phyloP scores from a whole-genome alignment of 2,888 invertebrate genomes.

The Sussaba pulchella region DNA sequence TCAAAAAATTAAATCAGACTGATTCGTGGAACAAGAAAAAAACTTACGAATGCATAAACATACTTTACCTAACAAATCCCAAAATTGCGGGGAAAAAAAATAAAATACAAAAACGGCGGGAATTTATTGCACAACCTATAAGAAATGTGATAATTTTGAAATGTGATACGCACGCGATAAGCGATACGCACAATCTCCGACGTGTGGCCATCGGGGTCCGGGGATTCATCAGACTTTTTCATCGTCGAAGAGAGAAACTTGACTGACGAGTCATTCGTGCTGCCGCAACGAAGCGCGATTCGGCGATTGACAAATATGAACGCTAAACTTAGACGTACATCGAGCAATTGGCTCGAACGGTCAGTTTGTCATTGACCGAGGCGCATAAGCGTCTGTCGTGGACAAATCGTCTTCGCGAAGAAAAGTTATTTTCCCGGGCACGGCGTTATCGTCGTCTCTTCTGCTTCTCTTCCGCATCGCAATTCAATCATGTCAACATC shows the following conservation, averaged over 20 bases:
- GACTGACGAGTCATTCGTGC: slow-evolving; percentile 1
- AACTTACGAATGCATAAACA: too few relatives aligned
- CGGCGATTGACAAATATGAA: background rate
- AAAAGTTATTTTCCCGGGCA: slow-evolving; percentile 16
- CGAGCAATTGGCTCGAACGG: slow-evolving; percentile 28
- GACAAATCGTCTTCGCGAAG: slow-evolving; percentile 15
- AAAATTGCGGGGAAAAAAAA: too few relatives aligned
- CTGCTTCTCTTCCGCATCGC: slow-evolving; percentile 5
- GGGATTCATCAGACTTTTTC: slow-evolving; percentile 36
- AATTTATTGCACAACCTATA: too few relatives aligned
- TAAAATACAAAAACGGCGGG: too few relatives aligned
- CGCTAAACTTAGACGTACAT: slow-evolving; percentile 46
- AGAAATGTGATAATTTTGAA: too few relatives aligned
- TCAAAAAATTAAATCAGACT: too few relatives aligned
- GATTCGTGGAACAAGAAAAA: too few relatives aligned
- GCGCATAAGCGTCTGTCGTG: background rate
- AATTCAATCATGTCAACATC: slow-evolving; percentile 16
- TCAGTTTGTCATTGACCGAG: slow-evolving; percentile 38
- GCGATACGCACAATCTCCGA: slow-evolving; percentile 77
- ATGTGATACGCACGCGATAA: slow-evolving; percentile 79
- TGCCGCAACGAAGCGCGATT: background rate
- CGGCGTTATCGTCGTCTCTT: slow-evolving; percentile 9
- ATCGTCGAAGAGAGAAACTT: slow-evolving; percentile 20
- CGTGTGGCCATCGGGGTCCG: slow-evolving; percentile 39
- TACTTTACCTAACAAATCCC: too few relatives aligned